phyloP scores from a whole-genome alignment of 2,113 vertebrate genomes.

The Carassius auratus region DNA sequence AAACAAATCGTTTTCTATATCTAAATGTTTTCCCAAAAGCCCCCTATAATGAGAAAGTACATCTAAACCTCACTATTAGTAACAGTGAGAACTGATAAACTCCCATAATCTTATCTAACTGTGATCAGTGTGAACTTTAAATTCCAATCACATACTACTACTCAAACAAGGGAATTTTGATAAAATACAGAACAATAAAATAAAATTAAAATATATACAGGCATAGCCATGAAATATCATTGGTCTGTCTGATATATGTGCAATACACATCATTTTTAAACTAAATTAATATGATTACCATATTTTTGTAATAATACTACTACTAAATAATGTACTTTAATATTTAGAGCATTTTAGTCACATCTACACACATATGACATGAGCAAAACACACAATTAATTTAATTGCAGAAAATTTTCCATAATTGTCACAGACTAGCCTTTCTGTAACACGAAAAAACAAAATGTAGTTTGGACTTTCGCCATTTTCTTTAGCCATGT shows the following conservation, averaged over 20 bases:
- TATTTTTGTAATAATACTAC: neutral
- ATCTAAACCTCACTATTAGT: neutral
- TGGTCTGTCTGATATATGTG: no score
- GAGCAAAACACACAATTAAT: neutral
- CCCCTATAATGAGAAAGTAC: constrained; percentile 13
- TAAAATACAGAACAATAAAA: neutral
- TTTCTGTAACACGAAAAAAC: neutral
- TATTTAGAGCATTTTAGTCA: neutral
- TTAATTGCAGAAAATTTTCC: neutral
- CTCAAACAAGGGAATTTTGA: neutral
- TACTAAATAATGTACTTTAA: neutral
- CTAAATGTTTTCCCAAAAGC: neutral
- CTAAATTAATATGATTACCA: neutral
- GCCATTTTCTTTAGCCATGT: neutral
- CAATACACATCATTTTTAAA: no score
- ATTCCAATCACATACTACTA: neutral
- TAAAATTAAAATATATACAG: neutral
- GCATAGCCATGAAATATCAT: no score
- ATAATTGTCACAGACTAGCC: neutral
- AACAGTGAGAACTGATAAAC: neutral
- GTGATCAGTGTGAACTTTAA: neutral
- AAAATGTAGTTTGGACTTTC: neutral
- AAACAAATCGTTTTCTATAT: neutral
- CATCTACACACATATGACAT: neutral
- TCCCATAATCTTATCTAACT: neutral